Base-by-base conservation (phyloP, 2,113 vertebrate genomes). In the Bubo blakistoni region DNA sequence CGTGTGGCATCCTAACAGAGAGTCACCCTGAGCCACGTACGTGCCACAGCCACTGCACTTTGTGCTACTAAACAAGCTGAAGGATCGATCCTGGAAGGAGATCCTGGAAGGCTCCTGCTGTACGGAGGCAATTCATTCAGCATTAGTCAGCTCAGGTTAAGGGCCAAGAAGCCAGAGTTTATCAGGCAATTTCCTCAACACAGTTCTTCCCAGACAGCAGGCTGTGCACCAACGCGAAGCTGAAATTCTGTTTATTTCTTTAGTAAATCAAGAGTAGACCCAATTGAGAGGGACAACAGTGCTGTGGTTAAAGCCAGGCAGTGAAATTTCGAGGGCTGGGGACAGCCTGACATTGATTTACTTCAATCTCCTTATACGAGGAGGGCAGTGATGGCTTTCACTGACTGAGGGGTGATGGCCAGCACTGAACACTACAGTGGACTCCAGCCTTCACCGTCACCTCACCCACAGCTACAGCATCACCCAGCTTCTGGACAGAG, bases 21-120 rank as follows among this genome's bases (percentile, higher is more conserved):
- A 26, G 36, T 52, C 42, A n/a, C 42, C 32, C 65, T 52, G 2
- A 76, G 12, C 62, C 55, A 40, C 0, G 0, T 3, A 24, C 5
- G 3, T 5, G 25, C 80, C 70, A 38, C 42, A 62, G 88, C 34
- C 62, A 1, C 83, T 13, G 51, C 12, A 5, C 87, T 67, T 5
- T 12, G 49, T 25, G 87, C 74, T 29, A 9, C 70, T 10, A 2
- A 81, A 54, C 65, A 40, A 72, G 72, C 34, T 3, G 40, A 70
- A 88, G 65, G 38, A 24, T 8, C 1, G 0, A 42, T 27, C 79
- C 79, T 12, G 38, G 29, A 46, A 54, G 49, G 14, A 70, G 13
- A 90, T 29, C 42, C 71, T 17, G 49, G 65, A 73, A 34, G 42
- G 73, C 69, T 84, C 73, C 90, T 61, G 61, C 72, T 59, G 38